A percentile compares a stretch with the other conserved stretches of the same genome.
Evolutionary conservation across 2,888 invertebrate species (phyloP).

Genomic region (Octodonta nipae): DNA sequence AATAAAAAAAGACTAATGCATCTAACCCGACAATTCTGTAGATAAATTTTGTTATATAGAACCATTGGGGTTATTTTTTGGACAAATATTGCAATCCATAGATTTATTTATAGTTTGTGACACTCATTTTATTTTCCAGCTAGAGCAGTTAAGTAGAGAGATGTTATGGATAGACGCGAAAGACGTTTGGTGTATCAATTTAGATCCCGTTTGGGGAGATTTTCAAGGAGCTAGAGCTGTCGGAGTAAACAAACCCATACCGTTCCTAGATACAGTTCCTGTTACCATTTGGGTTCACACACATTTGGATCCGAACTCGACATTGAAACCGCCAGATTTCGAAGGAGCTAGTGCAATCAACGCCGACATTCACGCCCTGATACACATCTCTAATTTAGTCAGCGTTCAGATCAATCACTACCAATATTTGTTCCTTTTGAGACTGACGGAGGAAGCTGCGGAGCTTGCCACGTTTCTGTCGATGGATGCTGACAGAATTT

Average conservation of each 20-base stretch:
- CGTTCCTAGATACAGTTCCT: constrained; percentile 75
- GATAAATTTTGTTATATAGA: no score
- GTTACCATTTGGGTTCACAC: constrained; percentile 69
- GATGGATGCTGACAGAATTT: constrained; percentile 61
- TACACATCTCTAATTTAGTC: constrained; percentile 69
- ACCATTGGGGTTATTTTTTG: no score
- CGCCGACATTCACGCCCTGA: constrained; percentile 66
- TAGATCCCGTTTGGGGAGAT: constrained; percentile 89
- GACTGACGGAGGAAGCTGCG: constrained; percentile 67
- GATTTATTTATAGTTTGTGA: no score
- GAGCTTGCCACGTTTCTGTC: constrained; percentile 69
- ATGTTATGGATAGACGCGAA: constrained; percentile 70
- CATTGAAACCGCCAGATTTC: constrained; percentile 13
- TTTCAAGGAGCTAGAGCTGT: constrained; percentile 72
- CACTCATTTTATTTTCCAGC: constrained; percentile 24
- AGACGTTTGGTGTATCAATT: constrained; percentile 74
- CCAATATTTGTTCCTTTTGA: constrained; percentile 77
- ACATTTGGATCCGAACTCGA: constrained; percentile 34
- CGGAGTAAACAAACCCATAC: constrained; percentile 59
- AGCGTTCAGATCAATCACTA: constrained; percentile 87
- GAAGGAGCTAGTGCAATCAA: constrained; percentile 18
- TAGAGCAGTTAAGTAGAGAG: constrained; percentile 29
- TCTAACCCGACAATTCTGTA: no score
- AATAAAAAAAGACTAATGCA: no score
- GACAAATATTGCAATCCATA: no score